Percentiles rank a stretch among this genome's conserved stretches.
Conservation (phyloP, 2,888 invertebrate species). For the Drosophila anomelani region DNA sequence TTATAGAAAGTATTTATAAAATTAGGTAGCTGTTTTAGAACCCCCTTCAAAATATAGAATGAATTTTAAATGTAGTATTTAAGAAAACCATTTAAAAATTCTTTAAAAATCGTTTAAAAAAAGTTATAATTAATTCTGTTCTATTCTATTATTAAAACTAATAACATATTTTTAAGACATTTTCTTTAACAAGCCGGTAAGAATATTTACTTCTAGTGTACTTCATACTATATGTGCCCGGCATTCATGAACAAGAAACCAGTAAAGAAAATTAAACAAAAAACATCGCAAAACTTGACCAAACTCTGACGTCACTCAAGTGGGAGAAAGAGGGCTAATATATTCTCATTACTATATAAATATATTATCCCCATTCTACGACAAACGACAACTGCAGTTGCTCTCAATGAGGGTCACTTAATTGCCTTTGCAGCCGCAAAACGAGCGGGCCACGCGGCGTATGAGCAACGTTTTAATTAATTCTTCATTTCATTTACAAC, state of each 20-base stretch:
- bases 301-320: conserved; percentile 57
- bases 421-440: conserved; percentile 53
- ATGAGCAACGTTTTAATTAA: conserved; percentile 68
- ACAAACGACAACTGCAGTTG: conserved; percentile 55
- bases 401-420: conserved; percentile 62
- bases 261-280: conserved; percentile 12
- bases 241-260: conserved; percentile 31
- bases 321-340: not conserved
- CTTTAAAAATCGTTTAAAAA: not conserved
- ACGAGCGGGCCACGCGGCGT: conserved; percentile 27
- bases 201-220: not conserved
- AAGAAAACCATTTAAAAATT: not conserved
- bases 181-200: not conserved
- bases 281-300: conserved; percentile 4
- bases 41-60: not conserved
- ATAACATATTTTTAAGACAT: not conserved
- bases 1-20: not conserved
- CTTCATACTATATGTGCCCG: conserved; percentile 15
- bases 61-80: not conserved
- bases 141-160: too few species aligned
- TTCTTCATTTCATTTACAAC: conserved; percentile 40
- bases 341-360: not conserved
- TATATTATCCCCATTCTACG: not conserved
- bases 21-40: not conserved
- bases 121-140: not conserved